Percentiles rank a stretch among this genome's conserved stretches.
Conservation (phyloP, 2,797 vertebrate genomes). For the Taenioides sp. region DNA sequence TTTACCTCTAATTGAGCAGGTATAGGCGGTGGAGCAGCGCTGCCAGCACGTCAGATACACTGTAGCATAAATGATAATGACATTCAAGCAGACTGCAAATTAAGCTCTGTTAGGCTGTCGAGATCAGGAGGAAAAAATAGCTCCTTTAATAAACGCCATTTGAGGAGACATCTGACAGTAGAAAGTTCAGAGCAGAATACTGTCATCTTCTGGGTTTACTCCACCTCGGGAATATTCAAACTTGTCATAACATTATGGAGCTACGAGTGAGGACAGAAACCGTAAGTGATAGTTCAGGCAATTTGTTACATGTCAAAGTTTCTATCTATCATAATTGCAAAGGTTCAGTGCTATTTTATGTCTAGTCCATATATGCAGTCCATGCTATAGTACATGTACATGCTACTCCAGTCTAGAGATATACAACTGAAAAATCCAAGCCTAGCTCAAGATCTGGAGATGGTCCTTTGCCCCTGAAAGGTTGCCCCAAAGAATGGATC, state of each 20-base stretch:
- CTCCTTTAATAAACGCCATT: slow-evolving; percentile 17
- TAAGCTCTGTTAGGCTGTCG: slow-evolving; percentile 13
- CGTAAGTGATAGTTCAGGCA: background rate
- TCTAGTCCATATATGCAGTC: background rate
- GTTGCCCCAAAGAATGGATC: too few relatives aligned
- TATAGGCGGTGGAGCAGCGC: slow-evolving; percentile 11
- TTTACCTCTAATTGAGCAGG: slow-evolving; percentile 16
- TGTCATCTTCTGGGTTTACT: slow-evolving; percentile 1
- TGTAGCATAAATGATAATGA: slow-evolving; percentile 17
- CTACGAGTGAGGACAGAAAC: background rate
- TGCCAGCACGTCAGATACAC: slow-evolving; percentile 11
- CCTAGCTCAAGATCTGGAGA: too few relatives aligned
- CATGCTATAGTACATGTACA: background rate
- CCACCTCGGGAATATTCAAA: background rate
- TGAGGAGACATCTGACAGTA: slow-evolving; percentile 1
- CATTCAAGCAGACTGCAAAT: slow-evolving; percentile 20
- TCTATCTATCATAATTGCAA: background rate
- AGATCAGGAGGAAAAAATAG: slow-evolving; percentile 9
- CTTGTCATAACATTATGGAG: slow-evolving; percentile 7
- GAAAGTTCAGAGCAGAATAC: slow-evolving; percentile 6
- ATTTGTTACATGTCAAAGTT: slow-evolving; percentile 1
- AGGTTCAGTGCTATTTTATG: background rate
- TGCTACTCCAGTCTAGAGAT: background rate
- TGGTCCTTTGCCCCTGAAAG: too few relatives aligned
- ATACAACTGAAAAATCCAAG: background rate